Evolutionary conservation across 2,888 invertebrate species (phyloP), one percentile per base, ranked within the genome.

Genomic region (Acleris emargana): DNA sequence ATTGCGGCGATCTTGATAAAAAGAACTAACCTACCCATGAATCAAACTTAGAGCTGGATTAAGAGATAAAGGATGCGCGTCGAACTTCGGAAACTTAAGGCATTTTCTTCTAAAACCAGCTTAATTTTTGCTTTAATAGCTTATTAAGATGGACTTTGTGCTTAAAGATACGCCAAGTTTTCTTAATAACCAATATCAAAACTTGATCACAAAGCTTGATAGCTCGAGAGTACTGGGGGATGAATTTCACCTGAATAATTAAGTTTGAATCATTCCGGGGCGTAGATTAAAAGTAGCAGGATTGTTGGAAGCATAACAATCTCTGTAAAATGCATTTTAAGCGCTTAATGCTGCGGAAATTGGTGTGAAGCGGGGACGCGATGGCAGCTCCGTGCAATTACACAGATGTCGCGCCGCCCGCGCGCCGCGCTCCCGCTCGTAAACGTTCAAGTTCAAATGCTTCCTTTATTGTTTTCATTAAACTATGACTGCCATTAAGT

Each of bases 1-100:
- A 90, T 88, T 87, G 83, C 86, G 80, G 73, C 84, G 84, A 91
- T 91, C 91, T 89, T 89, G 91, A 91, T 91, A 88, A 90, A 89
- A 90, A 89, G 83, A 89, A 91, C 89, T 89, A 66, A 66, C 66
- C 60, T 66, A 89, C 80, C 86, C 84, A 84, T 88, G 86, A 88
- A 84, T 90, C 86, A 89, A 89, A 88, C 84, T 89, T 86, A 79
- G 80, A 83, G 81, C 84, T 79, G 86, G 86, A 86, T 89, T 88
- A 85, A 78, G 78, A 82, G 78, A 80, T 80, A 78, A 80, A 80
- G 76, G 76, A 76, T 81, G 79, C 76, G 78, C 80, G 79, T 78
- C 76, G 72, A 86, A 86, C 81, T 88, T 83, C 75, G 71, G 68
- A 70, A 78, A 80, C 72, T 81, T 71, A 70, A 76, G 68, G 76